Base-by-base conservation (phyloP, 2,797 vertebrate species). In the Capromys pilorides region DNA sequence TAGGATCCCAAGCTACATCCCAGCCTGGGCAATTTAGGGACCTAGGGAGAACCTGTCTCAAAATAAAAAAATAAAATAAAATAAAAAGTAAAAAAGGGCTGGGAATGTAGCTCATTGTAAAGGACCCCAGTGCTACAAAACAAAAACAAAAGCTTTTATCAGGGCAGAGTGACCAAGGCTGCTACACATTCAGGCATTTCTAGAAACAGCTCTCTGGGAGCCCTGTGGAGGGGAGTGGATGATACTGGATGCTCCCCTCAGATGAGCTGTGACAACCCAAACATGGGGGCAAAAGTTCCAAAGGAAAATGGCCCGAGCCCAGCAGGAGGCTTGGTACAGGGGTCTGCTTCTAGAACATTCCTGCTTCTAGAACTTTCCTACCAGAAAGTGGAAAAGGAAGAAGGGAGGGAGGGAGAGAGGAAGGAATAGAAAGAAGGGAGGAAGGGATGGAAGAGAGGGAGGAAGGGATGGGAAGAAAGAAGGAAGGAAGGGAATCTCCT, bases 281-380 rank as follows among this genome's bases (percentile, higher is more conserved):
- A 13, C 11, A 33, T 82, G 10, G 39, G 67, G 18, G 69, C 41
- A 54, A 36, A 83, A 18, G 36, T 66, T 77, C 22, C 41, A 78
- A 39, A 86, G n/a, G 12, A 45, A 36, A 21, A 22, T 1, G 13
- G 24, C 41, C 45, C 1, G 0, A 51, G 57, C 18, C 8, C 0
- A 45, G 11, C n/a, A 22, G 28, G 75, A 39, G 57, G 36, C 41
- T 75, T 26, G 21, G 18, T 0, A 4, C n/a, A 31, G 81, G 36
- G 51, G 49, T 19, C 41, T 14, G 9, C 18, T 2, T 39, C 77
- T 39, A 59, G 31, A 91, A 24, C 54, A 26, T 86, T 67, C 67
- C 69, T 10, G 0, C 41, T 5, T 64, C 7, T 61, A 24, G 57
- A 61, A 61, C 9, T 5, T 28, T 64, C 61, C 9, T 54, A 54